phyloP scores from a whole-genome alignment of 1,140 invertebrate species.

The Diachasma alloeum region DNA sequence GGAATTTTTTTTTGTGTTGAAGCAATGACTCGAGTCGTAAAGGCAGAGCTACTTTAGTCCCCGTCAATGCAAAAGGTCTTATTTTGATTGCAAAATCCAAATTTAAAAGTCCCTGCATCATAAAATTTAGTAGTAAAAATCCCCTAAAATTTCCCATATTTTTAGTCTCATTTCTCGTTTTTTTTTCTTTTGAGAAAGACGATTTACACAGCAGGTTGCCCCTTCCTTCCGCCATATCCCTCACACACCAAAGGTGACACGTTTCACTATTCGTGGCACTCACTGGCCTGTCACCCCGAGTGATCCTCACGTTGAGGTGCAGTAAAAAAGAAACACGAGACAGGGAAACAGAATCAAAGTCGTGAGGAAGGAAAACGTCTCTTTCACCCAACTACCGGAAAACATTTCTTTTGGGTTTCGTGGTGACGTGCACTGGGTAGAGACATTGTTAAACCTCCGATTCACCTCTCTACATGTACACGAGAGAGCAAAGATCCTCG shows the following conservation, averaged over 20 bases:
- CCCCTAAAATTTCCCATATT: too few species aligned
- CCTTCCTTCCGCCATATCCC: not conserved
- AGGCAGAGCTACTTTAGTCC: too few species aligned
- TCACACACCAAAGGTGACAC: conserved; percentile 1
- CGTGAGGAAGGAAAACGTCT: not conserved
- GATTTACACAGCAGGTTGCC: not conserved
- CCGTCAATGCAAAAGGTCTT: too few species aligned
- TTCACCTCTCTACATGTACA: not conserved
- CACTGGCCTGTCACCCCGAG: not conserved
- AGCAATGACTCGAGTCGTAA: too few species aligned
- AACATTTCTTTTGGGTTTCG: not conserved
- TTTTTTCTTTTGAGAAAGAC: too few species aligned
- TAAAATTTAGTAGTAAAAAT: too few species aligned
- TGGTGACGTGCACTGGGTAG: not conserved
- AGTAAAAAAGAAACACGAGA: not conserved
- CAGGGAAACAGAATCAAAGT: not conserved
- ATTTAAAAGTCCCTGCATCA: too few species aligned
- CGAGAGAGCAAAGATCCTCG: too few species aligned
- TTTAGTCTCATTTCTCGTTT: too few species aligned
- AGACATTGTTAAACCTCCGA: not conserved
- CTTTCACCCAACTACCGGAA: not conserved
- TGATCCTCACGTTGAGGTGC: not conserved
- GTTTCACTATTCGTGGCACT: conserved; percentile 10
- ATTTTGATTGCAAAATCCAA: too few species aligned
- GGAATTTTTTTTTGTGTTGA: too few species aligned